Evolutionary conservation across 2,113 vertebrate species (phyloP), one percentile per base, ranked within the genome.

Genomic region (Pavo muticus): DNA sequence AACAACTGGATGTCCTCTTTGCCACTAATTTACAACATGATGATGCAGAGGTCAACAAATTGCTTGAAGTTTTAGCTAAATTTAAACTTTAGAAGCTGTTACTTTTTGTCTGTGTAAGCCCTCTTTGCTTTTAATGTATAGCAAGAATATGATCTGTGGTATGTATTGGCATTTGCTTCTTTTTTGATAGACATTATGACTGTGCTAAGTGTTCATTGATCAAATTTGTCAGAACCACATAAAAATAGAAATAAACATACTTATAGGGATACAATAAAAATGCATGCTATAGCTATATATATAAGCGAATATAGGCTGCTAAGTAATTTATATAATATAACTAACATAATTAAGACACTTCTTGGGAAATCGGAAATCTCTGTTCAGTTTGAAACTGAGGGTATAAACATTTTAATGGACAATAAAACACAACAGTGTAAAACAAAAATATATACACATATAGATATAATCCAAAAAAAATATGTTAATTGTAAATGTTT

Each of bases 161-260:
- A 35, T 4, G 35, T 54, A 21, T 32, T n/a, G 69, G 4, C 10
- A 20, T 77, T 92, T 76, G 3, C 3, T 78, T 92, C 17, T 65
- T 89, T 88, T 82, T 68, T 76, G 50, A 29, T 16, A 87, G 54
- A 42, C 6, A 48, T 94, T 4, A 35, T 21, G 23, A 54, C 87
- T 70, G 18, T 10, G 1, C 35, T 63, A 29, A 13, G 24, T 24
- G 16, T 87, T 85, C 77, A 76, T 64, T 80, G 74, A 91, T 88
- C 54, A 68, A 73, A 95, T 70, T 50, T 77, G 88, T 56, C 76
- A 86, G 10, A 95, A 14, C 5, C 3, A 9, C 25, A 79, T 30
- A 63, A 80, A 88, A 90, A 21, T 42, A 60, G 54, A 91, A 94
- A 73, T 32, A 37, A 92, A 61, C 39, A 47, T 44, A 40, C 9